phyloP scores from a whole-genome alignment of 2,113 vertebrate species.

The Cavia porcellus region DNA sequence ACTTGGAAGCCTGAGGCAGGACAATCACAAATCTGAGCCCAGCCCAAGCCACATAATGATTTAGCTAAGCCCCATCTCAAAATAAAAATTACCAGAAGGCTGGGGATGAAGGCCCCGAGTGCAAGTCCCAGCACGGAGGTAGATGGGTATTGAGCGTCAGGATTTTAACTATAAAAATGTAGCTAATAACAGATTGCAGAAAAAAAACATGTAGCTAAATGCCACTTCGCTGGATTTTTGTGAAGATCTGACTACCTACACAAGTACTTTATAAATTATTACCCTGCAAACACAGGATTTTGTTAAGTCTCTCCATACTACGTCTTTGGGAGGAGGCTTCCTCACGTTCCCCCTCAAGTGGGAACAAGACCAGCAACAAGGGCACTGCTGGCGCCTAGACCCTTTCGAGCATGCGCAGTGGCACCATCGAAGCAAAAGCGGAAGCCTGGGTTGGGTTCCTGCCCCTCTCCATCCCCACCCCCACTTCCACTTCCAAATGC shows the following conservation, averaged over 20 bases:
- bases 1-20: background rate
- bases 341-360: background rate
- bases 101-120: background rate
- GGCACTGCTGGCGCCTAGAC: rapidly evolving
- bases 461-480: rapidly evolving
- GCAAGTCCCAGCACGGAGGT: background rate
- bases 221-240: background rate
- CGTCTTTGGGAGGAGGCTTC: rapidly evolving
- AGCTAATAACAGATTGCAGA: too few species aligned
- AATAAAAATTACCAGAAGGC: background rate
- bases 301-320: background rate
- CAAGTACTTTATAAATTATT: background rate
- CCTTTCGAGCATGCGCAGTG: constrained; percentile 29
- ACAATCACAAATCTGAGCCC: background rate
- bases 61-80: background rate
- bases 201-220: background rate
- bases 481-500: rapidly evolving
- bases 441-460: background rate
- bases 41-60: background rate
- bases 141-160: background rate
- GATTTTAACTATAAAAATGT: background rate
- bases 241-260: background rate
- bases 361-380: rapidly evolving
- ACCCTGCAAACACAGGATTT: background rate
- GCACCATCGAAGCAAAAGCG: background rate